Conservation (phyloP, 2,113 vertebrate genomes). For the Apeltes quadracus region DNA sequence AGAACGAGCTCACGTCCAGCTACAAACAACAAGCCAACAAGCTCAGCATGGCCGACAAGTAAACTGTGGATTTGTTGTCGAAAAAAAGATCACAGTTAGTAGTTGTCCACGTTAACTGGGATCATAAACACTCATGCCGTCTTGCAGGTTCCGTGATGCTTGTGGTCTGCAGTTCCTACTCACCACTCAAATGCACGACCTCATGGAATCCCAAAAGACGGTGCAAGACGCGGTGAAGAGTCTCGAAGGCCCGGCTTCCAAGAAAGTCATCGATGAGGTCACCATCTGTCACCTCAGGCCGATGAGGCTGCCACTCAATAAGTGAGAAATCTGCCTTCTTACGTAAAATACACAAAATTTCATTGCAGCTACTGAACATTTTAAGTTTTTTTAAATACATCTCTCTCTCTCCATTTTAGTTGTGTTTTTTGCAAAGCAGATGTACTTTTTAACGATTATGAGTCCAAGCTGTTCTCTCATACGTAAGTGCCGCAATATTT, state of each 20-base stretch:
- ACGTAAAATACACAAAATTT: neutral
- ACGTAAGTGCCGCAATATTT: conserved; percentile 82
- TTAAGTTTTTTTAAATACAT: neutral
- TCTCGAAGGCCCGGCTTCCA: conserved; percentile 90
- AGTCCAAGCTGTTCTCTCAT: conserved; percentile 96
- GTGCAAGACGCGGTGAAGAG: conserved; percentile 92
- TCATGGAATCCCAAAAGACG: conserved; percentile 90
- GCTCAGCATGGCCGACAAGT: conserved; percentile 97
- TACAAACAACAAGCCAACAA: conserved; percentile 92
- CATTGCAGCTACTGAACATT: neutral
- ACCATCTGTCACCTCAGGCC: conserved; percentile 94
- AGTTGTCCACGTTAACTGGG: neutral
- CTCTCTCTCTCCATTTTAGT: conserved; percentile 73
- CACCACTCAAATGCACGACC: conserved; percentile 89
- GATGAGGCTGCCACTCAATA: conserved; percentile 92
- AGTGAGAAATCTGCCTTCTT: conserved; percentile 78
- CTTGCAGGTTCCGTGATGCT: conserved; percentile 89
- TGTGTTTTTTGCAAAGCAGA: conserved; percentile 99
- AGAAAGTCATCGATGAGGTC: conserved; percentile 90
- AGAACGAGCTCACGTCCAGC: conserved; percentile 92
- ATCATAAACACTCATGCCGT: neutral
- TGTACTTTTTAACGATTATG: conserved; percentile 96
- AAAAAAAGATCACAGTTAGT: neutral
- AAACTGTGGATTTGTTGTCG: conserved; percentile 19
- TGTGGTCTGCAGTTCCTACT: conserved; percentile 92